A percentile compares a stretch with the other conserved stretches of the same genome.
phyloP scores from a whole-genome alignment of 1,140 invertebrate species.

The Hormaphis cornu region DNA sequence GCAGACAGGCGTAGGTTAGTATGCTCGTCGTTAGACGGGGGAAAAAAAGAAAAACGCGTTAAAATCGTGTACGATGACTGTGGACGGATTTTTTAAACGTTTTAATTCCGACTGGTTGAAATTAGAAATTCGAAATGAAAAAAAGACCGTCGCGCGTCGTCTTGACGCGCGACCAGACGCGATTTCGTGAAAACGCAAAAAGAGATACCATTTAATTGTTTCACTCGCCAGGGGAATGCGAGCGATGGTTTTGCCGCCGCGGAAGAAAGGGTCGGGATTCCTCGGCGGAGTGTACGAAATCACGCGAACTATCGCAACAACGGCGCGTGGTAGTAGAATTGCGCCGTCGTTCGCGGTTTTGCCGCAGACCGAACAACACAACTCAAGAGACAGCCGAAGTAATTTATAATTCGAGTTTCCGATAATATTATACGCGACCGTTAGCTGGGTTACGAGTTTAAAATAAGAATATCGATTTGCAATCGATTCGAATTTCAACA shows the following conservation, averaged over 20 bases:
- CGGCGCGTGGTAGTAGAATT: constrained; percentile 7
- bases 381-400: background rate
- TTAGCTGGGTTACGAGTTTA: too few relatives aligned
- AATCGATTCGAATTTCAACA: too few relatives aligned
- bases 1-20: background rate
- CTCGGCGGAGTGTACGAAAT: background rate
- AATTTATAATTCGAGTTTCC: background rate
- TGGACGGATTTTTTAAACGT: background rate
- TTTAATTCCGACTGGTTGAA: background rate
- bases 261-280: constrained; percentile 1
- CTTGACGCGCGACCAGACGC: too few relatives aligned
- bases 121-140: too few relatives aligned
- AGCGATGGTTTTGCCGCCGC: background rate
- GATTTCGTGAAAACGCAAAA: background rate
- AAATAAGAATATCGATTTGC: too few relatives aligned
- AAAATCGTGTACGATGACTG: background rate
- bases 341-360: too few relatives aligned
- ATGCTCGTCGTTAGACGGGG: background rate
- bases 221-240: background rate
- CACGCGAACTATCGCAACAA: constrained; percentile 11
- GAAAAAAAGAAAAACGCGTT: background rate
- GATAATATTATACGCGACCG: too few relatives aligned
- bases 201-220: constrained; percentile 6
- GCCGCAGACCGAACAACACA: too few relatives aligned
- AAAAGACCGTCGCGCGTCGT: too few relatives aligned